Conservation (phyloP, 2,113 vertebrate species). For the Empidonax traillii region DNA sequence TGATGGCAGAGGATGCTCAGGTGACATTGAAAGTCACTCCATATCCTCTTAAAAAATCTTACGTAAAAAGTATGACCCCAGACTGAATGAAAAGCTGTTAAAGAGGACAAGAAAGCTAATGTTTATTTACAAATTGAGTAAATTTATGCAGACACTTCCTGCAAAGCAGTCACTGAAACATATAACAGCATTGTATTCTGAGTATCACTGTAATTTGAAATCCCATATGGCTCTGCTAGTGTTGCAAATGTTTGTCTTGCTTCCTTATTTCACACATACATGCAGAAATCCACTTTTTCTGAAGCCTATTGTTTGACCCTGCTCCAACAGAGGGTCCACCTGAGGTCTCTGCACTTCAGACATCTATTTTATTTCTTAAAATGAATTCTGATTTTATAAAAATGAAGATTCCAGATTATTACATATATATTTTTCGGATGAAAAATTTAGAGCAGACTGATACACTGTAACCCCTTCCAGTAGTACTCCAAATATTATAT, state of each 20-base stretch:
- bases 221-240: neutral
- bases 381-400: neutral
- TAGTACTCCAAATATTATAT: neutral
- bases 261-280: neutral
- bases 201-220: neutral
- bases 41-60: neutral
- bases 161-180: neutral
- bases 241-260: neutral
- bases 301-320: neutral
- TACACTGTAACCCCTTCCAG: neutral
- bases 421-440: neutral
- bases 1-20: neutral
- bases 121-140: neutral
- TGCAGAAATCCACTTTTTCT: neutral
- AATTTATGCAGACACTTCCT: neutral
- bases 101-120: neutral
- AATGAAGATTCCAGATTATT: neutral
- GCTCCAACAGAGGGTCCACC: neutral
- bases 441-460: neutral
- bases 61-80: neutral
- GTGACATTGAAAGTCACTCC: neutral
- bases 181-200: neutral
- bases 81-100: neutral
- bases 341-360: neutral
- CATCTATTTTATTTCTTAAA: neutral